These are phyloP conservation scores for Orestias chungarensis DNA, from an alignment of 2,797 vertebrate genomes.

Conservation along the genomic window DNA sequence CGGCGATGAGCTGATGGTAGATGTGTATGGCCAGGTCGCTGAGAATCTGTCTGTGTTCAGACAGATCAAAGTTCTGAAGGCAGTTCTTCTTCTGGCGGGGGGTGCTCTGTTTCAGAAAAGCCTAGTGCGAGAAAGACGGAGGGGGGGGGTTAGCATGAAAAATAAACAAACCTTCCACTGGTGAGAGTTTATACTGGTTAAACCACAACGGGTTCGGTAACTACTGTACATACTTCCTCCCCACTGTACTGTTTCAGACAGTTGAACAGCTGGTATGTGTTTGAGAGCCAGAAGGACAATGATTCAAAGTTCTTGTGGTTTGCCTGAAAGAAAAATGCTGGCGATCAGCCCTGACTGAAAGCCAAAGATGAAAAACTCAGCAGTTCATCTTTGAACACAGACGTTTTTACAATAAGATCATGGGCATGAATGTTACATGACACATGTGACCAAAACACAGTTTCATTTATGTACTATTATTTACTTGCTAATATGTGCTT, in stretches of 20 bases:
- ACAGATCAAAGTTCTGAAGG: constrained; percentile 93
- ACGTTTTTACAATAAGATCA: background rate
- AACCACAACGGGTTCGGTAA: background rate
- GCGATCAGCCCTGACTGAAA: background rate
- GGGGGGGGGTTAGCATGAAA: constrained; percentile 3
- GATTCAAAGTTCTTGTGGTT: constrained; percentile 89
- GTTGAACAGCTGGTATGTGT: constrained; percentile 91
- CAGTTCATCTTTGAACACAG: background rate
- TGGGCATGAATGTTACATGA: background rate
- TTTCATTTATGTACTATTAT: too few species aligned
- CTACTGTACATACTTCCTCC: constrained; percentile 90
- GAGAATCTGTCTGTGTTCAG: constrained; percentile 93
- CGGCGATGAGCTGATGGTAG: constrained; percentile 88
- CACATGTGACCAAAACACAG: too few species aligned
- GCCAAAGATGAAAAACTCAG: background rate
- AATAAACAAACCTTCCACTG: background rate
- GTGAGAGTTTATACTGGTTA: background rate
- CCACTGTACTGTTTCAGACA: constrained; percentile 98
- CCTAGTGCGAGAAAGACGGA: constrained; percentile 73
- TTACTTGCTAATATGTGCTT: too few species aligned
- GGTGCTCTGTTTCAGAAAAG: constrained; percentile 89
- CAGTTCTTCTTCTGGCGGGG: constrained; percentile 92
- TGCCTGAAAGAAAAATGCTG: constrained; percentile 75
- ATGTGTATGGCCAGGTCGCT: constrained; percentile 96
- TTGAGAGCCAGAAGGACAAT: constrained; percentile 96